These are phyloP conservation scores for Coreius guichenoti DNA, from an alignment of 2,797 vertebrate genomes.

Conservation along the genomic window DNA sequence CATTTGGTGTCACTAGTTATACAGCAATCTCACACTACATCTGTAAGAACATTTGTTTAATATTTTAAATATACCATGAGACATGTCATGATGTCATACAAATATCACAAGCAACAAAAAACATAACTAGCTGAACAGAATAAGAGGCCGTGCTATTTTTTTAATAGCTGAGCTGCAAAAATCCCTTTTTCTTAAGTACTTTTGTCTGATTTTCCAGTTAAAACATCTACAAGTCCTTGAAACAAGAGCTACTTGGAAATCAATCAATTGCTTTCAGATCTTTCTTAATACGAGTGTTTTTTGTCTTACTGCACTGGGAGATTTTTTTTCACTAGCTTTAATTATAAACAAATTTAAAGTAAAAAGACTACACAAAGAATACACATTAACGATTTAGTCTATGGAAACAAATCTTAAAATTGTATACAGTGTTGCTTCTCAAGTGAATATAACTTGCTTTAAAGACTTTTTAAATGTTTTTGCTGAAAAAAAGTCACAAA, in stretches of 20 bases:
- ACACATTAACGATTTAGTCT: not conserved
- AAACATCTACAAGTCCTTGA: not conserved
- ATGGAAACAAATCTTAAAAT: not conserved
- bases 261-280: not conserved
- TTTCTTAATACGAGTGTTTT: not conserved
- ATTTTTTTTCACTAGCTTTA: not conserved
- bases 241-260: not conserved
- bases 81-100: not conserved
- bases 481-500: not conserved
- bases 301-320: no score
- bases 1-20: not conserved
- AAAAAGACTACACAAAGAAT: not conserved
- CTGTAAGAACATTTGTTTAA: not conserved
- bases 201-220: not conserved
- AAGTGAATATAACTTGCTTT: no score
- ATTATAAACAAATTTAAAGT: not conserved
- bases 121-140: not conserved
- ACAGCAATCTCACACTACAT: not conserved
- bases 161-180: not conserved
- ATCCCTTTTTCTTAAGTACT: no score
- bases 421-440: no score
- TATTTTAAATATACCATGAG: not conserved
- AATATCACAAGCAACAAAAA: not conserved
- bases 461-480: no score
- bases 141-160: not conserved